phyloP scores from a whole-genome alignment of 2,888 invertebrate species.

The Eucriotettix oculatus region DNA sequence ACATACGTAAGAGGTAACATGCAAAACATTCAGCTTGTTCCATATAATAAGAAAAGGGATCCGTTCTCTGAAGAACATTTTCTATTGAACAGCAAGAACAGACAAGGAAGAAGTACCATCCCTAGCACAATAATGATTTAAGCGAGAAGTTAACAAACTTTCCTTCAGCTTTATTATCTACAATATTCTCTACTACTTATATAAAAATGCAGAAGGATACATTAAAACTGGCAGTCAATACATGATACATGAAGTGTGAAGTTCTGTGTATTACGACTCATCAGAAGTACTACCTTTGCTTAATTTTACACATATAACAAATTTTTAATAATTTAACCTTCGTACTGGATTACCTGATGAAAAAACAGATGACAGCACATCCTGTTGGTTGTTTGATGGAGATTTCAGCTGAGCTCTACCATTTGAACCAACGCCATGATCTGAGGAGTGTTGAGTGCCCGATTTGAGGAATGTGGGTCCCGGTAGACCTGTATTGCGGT shows the following conservation, averaged over 20 bases:
- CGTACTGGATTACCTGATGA: slow-evolving; percentile 12
- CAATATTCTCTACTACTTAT: no score
- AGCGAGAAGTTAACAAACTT: no score
- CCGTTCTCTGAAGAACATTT: no score
- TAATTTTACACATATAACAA: not conserved
- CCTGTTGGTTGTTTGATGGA: slow-evolving; percentile 15
- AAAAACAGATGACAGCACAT: slow-evolving; percentile 14
- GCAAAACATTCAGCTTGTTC: no score
- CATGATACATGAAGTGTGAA: not conserved
- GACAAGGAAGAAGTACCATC: no score
- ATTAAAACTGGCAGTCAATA: no score
- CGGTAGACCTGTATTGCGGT: slow-evolving; percentile 20
- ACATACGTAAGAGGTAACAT: no score
- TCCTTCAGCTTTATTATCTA: no score
- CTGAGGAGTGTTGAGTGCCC: slow-evolving; percentile 32
- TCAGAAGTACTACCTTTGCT: not conserved
- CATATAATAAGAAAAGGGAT: no score
- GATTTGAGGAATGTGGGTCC: slow-evolving; percentile 22
- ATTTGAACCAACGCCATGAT: slow-evolving; percentile 17
- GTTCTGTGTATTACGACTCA: not conserved
- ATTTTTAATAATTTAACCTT: not conserved
- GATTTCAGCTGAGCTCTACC: slow-evolving; percentile 14
- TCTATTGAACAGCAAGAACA: no score
- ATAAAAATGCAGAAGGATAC: no score
- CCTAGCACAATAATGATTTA: no score